Conservation (phyloP, 2,797 vertebrate species). For the Onychomys torridus region DNA sequence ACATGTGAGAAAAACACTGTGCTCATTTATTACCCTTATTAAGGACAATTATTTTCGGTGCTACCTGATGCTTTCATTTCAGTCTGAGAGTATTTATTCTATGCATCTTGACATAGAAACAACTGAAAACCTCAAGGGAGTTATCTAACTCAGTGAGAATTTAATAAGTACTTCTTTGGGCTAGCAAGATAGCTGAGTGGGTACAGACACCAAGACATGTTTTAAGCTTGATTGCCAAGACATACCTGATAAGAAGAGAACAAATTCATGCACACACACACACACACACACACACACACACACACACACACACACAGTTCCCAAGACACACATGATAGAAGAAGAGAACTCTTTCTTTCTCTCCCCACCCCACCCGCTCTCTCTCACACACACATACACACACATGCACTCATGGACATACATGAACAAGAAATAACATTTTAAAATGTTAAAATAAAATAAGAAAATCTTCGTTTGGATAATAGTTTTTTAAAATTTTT, state of each 20-base stretch:
- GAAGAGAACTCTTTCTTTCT: too few species aligned
- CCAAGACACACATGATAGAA: too few species aligned
- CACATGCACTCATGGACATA: too few species aligned
- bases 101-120: background rate
- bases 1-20: background rate
- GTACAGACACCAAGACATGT: background rate
- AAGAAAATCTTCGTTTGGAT: background rate
- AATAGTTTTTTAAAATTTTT: background rate
- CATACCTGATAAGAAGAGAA: background rate
- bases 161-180: background rate
- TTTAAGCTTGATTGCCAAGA: background rate
- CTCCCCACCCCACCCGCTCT: too few species aligned
- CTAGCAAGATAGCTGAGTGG: background rate
- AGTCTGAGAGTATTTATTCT: conserved; percentile 6
- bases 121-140: conserved; percentile 16
- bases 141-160: background rate
- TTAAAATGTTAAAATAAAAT: background rate
- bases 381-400: background rate
- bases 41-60: background rate
- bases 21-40: background rate
- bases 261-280: too few species aligned
- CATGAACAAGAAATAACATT: background rate
- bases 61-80: background rate
- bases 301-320: too few species aligned
- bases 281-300: background rate